Conservation (phyloP, 2,888 invertebrate species). For the Morpho achilles region DNA sequence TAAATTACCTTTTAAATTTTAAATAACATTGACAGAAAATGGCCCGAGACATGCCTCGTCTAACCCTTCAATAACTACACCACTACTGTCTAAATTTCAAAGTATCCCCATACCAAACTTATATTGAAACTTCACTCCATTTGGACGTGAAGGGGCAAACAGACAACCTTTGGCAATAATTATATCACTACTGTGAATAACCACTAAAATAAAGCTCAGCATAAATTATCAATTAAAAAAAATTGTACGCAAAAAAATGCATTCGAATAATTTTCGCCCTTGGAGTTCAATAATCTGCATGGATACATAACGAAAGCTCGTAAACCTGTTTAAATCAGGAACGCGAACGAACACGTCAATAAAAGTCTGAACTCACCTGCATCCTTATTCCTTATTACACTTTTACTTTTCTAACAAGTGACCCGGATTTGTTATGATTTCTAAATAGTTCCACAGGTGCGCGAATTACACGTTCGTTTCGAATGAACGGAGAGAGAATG, state of each 20-base stretch:
- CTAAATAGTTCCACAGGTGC: slow-evolving; percentile 44
- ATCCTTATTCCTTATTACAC: slow-evolving; percentile 48
- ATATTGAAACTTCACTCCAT: too few relatives aligned
- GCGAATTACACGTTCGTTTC: slow-evolving; percentile 40
- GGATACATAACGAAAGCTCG: slow-evolving; percentile 33
- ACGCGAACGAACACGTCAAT: slow-evolving; percentile 23
- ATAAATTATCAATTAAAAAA: background rate
- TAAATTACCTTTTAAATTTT: too few relatives aligned
- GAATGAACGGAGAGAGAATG: slow-evolving; percentile 57
- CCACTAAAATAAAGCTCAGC: background rate
- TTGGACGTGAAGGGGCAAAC: too few relatives aligned
- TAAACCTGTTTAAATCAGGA: slow-evolving; percentile 34
- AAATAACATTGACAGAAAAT: too few relatives aligned
- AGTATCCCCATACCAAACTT: too few relatives aligned
- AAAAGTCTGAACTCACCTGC: slow-evolving; percentile 52
- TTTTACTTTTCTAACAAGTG: slow-evolving; percentile 58
- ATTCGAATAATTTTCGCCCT: slow-evolving; percentile 37
- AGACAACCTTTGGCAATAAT: too few relatives aligned
- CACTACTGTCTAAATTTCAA: too few relatives aligned
- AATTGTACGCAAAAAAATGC: background rate
- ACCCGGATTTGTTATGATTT: slow-evolving; percentile 60
- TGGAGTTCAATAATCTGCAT: slow-evolving; percentile 39
- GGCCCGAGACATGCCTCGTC: too few relatives aligned
- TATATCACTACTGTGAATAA: too few relatives aligned
- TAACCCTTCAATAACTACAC: too few relatives aligned